A percentile compares a stretch with the other conserved stretches of the same genome.
Evolutionary conservation across 30 jellyfish, hydroid and myxozoan genomes (phyloP).

Genomic region (Turritopsis dohrnii): DNA sequence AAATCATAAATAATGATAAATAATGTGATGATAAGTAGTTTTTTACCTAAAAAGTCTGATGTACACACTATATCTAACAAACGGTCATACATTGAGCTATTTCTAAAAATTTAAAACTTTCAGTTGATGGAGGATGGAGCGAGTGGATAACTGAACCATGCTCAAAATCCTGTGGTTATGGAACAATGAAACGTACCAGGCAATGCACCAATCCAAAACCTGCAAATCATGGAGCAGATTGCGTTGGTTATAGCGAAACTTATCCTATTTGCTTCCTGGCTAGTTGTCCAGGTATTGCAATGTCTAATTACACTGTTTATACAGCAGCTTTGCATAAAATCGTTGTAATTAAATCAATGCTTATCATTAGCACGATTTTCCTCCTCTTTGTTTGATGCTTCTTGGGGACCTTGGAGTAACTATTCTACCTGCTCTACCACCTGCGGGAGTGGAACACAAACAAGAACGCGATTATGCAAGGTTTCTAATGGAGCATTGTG

Average conservation of each 20-base stretch:
- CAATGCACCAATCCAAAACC: neutral
- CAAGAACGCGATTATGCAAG: neutral
- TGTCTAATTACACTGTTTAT: too few species aligned
- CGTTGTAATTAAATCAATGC: too few species aligned
- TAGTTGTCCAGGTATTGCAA: neutral
- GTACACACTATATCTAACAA: too few species aligned
- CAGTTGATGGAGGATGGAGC: neutral
- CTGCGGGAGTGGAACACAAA: neutral
- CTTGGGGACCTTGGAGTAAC: neutral
- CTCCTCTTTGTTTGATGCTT: neutral
- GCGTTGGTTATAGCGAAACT: neutral
- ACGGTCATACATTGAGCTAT: too few species aligned
- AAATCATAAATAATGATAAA: too few species aligned
- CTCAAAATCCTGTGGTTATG: neutral
- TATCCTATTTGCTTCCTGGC: neutral
- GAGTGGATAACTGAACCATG: neutral
- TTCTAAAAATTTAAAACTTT: too few species aligned
- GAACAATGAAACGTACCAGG: neutral
- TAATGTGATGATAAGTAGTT: too few species aligned
- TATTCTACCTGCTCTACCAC: neutral
- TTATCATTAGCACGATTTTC: too few species aligned
- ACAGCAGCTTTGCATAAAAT: too few species aligned
- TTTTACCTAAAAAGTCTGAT: too few species aligned
- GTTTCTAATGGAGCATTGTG: neutral
- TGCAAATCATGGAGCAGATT: neutral